Percentiles rank a stretch among this genome's conserved stretches.
These are phyloP conservation scores for Fulmarus glacialis DNA, from an alignment of 2,113 vertebrate species.

Conservation along the genomic window DNA sequence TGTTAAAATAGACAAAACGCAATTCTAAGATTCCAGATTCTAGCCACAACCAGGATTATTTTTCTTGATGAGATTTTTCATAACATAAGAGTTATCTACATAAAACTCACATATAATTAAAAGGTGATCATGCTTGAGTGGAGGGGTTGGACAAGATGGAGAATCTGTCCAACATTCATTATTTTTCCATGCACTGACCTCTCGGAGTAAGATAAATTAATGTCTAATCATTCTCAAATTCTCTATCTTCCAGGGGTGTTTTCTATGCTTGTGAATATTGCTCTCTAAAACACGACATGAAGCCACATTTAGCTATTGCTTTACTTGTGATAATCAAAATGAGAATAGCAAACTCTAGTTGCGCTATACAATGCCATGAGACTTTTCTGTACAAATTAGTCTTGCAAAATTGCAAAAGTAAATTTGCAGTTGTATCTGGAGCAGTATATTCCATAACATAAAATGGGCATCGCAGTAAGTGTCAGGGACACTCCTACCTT, in stretches of 20 bases:
- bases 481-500: background rate
- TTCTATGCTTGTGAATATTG: background rate
- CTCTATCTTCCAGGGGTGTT: background rate
- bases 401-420: background rate
- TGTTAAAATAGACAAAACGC: background rate
- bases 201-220: background rate
- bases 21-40: background rate
- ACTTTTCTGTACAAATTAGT: background rate
- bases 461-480: background rate
- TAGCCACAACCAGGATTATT: background rate
- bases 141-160: background rate
- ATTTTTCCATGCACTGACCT: background rate
- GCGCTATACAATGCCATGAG: background rate
- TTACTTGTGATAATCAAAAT: background rate
- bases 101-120: background rate
- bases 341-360: background rate
- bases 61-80: background rate
- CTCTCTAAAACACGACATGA: background rate
- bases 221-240: background rate
- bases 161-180: background rate
- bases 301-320: background rate
- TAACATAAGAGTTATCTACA: background rate
- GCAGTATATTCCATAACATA: background rate
- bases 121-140: background rate
- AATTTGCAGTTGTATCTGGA: background rate